Evolutionary conservation across 1,140 invertebrate species (phyloP).

Genomic region (Portunus trituberculatus): DNA sequence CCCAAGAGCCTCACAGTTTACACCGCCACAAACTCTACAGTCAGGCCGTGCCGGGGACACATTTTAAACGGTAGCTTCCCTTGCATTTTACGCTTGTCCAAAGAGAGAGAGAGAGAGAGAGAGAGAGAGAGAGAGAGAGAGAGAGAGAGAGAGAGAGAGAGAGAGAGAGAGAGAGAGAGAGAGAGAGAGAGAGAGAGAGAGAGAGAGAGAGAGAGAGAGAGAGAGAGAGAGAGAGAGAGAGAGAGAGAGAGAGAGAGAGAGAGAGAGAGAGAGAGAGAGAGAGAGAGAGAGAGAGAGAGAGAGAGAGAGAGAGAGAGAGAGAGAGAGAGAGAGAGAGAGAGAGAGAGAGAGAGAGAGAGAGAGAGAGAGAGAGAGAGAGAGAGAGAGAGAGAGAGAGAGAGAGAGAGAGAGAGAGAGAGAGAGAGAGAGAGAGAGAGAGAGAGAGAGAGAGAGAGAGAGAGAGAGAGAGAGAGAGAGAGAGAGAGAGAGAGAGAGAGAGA

Average conservation of each 20-base stretch:
- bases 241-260: no score
- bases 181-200: no score
- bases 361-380: background rate
- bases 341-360: background rate
- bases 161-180: no score
- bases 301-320: conserved; percentile 29
- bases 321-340: background rate
- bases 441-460: background rate
- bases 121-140: no score
- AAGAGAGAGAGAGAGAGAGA: no score
- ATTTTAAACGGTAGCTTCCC: no score
- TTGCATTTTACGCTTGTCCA: no score
- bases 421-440: background rate
- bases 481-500: no score
- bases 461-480: no score
- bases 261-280: background rate
- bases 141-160: no score
- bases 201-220: no score
- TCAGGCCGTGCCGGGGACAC: background rate
- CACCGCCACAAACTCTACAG: background rate
- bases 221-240: no score
- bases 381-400: background rate
- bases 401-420: background rate
- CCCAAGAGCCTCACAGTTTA: background rate
- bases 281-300: conserved; percentile 32